phyloP scores from a whole-genome alignment of 64 coral and sea anemone genomes.

The Montipora efflorescens region DNA sequence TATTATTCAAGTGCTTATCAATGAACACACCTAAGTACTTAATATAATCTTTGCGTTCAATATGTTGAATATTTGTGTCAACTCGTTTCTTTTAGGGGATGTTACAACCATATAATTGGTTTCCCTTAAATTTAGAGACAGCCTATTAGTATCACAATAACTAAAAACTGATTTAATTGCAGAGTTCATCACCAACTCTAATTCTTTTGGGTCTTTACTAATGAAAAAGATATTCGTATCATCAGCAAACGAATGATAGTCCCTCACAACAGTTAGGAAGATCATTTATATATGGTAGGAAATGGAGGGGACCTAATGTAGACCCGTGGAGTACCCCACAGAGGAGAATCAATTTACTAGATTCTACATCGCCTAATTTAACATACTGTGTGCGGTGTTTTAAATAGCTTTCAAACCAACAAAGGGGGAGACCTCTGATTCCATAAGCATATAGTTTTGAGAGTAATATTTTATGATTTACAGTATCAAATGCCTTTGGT shows the following conservation, averaged over 20 bases:
- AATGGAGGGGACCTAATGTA: not conserved
- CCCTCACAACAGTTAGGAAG: too few species aligned
- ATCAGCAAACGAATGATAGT: not conserved
- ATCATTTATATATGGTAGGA: too few species aligned
- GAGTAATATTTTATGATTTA: not conserved
- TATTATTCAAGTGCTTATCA: not conserved
- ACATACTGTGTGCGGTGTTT: not conserved
- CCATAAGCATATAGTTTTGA: constrained; percentile 7
- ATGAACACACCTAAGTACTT: not conserved
- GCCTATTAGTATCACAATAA: constrained; percentile 5
- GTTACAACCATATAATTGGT: too few species aligned
- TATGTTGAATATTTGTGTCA: too few species aligned
- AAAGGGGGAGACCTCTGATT: not conserved
- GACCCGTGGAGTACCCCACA: not conserved
- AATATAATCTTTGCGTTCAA: not conserved
- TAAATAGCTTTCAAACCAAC: not conserved
- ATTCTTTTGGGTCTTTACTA: not conserved
- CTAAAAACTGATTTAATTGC: not conserved
- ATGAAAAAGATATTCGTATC: not conserved
- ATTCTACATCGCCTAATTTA: too few species aligned
- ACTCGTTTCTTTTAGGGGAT: too few species aligned
- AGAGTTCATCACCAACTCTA: constrained; percentile 2
- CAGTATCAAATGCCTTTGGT: not conserved
- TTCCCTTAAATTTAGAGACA: not conserved
- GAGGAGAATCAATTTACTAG: too few species aligned